phyloP scores from a whole-genome alignment of 2,888 invertebrate species.

The Drosophila helvetica region DNA sequence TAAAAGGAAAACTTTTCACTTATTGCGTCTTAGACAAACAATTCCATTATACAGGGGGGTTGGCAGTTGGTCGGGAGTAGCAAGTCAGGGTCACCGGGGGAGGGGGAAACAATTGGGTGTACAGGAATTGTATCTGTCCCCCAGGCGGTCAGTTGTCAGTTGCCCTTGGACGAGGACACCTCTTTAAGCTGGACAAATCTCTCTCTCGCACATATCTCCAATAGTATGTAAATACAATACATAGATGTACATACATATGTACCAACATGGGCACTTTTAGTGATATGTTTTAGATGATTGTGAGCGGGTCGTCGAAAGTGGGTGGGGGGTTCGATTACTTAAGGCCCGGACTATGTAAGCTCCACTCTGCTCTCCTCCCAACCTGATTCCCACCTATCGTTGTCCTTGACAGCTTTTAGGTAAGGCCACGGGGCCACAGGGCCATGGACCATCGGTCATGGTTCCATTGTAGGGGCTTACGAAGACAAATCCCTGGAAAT shows the following conservation, averaged over 20 bases:
- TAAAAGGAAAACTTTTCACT: conserved; percentile 36
- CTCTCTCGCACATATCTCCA: no score
- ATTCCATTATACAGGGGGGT: conserved; percentile 16
- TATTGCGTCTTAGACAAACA: conserved; percentile 51
- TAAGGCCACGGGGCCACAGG: background rate
- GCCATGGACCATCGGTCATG: background rate
- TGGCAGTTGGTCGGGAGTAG: background rate
- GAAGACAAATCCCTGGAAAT: background rate
- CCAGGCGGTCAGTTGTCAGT: background rate
- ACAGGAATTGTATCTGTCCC: background rate
- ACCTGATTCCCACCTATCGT: background rate
- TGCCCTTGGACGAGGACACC: background rate
- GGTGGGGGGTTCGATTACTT: background rate
- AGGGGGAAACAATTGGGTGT: conserved; percentile 17
- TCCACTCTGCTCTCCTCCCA: background rate
- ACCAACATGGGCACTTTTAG: background rate
- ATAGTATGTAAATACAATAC: no score
- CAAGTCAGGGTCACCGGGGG: background rate
- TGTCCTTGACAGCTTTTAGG: background rate
- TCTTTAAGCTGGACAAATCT: background rate
- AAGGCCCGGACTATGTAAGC: no score
- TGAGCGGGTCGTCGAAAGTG: no score
- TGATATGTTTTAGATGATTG: background rate
- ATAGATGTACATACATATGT: no score
- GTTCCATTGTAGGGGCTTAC: background rate